Conservation (phyloP, 2,797 vertebrate genomes). For the Ctenopoma kingsleyae region DNA sequence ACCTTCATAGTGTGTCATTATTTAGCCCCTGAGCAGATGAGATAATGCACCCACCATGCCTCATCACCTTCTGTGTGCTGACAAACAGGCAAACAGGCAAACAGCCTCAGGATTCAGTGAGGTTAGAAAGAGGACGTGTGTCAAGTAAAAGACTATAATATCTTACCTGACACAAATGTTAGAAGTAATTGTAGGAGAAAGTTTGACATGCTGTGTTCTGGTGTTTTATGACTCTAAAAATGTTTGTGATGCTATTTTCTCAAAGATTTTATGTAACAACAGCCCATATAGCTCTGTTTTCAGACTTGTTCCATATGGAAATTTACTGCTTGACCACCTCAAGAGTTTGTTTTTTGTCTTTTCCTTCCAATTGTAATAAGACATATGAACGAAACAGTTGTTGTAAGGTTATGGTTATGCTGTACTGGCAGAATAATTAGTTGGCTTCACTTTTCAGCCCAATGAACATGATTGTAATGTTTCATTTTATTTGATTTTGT, state of each 20-base stretch:
- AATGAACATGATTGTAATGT: slow-evolving; percentile 18
- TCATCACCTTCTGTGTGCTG: slow-evolving; percentile 45
- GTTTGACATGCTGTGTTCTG: neutral
- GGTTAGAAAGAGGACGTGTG: slow-evolving; percentile 22
- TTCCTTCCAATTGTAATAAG: neutral
- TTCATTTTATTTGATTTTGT: slow-evolving; percentile 28
- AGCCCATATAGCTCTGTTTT: neutral
- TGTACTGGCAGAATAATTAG: slow-evolving; percentile 6
- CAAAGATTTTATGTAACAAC: neutral
- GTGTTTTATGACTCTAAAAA: neutral
- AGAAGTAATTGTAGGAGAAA: neutral
- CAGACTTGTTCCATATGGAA: slow-evolving; percentile 2
- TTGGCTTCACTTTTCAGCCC: slow-evolving; percentile 10
- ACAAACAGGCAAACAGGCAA: slow-evolving; percentile 47
- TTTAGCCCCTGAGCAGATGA: slow-evolving; percentile 54
- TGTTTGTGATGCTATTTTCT: neutral
- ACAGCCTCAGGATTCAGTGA: slow-evolving; percentile 29
- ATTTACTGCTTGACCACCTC: slow-evolving; percentile 11
- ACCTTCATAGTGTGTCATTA: slow-evolving; percentile 25
- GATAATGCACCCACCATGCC: slow-evolving; percentile 39
- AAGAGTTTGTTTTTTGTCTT: neutral
- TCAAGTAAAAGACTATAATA: slow-evolving; percentile 8
- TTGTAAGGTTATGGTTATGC: neutral
- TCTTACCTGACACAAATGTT: neutral
- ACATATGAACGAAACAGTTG: neutral